A percentile compares a stretch with the other conserved stretches of the same genome.
Conservation (phyloP, 2,888 invertebrate genomes). For the Tanypteryx hageni region DNA sequence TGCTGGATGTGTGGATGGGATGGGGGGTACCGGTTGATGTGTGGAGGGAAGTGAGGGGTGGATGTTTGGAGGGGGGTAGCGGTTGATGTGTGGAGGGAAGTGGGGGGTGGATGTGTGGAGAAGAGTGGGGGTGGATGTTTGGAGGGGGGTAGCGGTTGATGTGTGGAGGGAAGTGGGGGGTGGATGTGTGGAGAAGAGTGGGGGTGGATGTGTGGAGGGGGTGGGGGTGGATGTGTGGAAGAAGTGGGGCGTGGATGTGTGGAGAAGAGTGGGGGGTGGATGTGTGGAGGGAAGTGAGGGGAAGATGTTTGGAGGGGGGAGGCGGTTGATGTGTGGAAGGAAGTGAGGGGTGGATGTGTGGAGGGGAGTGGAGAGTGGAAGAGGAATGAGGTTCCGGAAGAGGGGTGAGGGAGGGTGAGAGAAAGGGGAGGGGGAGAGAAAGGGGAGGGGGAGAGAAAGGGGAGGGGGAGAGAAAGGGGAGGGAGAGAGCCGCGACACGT, state of each 20-base stretch:
- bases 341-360: neutral
- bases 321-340: neutral
- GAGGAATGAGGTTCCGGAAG: too few species aligned
- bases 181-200: neutral
- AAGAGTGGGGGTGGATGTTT: neutral
- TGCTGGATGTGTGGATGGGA: neutral
- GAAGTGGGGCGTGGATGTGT: too few species aligned
- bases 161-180: neutral
- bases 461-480: neutral
- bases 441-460: neutral
- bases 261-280: neutral
- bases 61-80: neutral
- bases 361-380: neutral
- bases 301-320: constrained; percentile 16
- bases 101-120: neutral
- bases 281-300: neutral
- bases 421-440: neutral
- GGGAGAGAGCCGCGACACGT: neutral
- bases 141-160: neutral
- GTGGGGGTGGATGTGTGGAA: too few species aligned
- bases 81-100: neutral
- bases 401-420: too few species aligned
- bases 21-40: too few species aligned
- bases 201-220: neutral
- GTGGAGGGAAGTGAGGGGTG: neutral